Base-by-base conservation (phyloP, 2,888 invertebrate species). In the Mythimna ferrago region DNA sequence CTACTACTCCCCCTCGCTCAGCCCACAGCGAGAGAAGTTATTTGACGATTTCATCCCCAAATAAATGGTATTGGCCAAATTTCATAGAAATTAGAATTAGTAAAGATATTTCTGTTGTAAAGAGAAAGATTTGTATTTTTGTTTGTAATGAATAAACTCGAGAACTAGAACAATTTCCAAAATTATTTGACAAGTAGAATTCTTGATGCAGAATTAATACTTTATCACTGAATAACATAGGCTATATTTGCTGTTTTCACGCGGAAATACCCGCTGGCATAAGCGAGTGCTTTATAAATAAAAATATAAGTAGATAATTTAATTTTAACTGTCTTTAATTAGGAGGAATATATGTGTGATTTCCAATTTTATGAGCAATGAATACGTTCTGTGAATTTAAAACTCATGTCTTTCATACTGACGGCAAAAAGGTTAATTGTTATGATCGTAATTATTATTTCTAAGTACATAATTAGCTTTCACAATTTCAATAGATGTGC, bases 381-480 rank as follows among this genome's bases (percentile, higher is more conserved):
- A 44, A 16, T 44, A 73, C 21, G 44, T 75, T 63, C n/a, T 11
- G 61, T 4, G 32, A 51, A 53, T 58, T 16, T 44, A 6, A 26
- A 60, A 38, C n/a, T 19, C 10, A 71, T 21, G 5, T 21, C 14
- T 26, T 48, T 44, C 35, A 14, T 19, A 19, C 10, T 14, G 1
- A 4, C 2, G 10, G 35, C 35, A 21, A 44, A 38, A 60, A 60
- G n/a, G 26, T 53, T 54, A 48, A 53, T 64, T 21, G 32, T 53
- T 44, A 10, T 21, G 10, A 14, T 41, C 41, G 16, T 26, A 41
- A 64, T 71, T 54, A 71, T 60, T 21, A 53, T 58, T 19, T 6
- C 48, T 16, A 58, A 56, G 54, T 61, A 64, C n/a, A 54, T 64
- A 11, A 65, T 51, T 41, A 51, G 11, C 48, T 76, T 64, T 44